Evolutionary conservation across 2,113 vertebrate genomes (phyloP), one percentile per base, ranked within the genome.

Genomic region (Oxyura jamaicensis): DNA sequence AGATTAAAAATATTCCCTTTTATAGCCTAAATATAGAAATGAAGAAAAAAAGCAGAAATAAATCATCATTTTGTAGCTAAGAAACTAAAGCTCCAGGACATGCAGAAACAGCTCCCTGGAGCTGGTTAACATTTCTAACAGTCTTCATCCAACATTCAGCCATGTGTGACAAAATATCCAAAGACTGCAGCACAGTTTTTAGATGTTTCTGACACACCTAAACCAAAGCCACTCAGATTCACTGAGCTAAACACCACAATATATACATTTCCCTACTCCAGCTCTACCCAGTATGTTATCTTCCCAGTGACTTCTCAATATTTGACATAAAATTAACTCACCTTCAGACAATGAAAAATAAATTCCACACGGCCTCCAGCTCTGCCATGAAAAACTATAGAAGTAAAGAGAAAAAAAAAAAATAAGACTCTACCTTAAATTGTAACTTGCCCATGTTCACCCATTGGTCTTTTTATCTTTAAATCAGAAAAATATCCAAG

Each of bases 391-490:
- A 33, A 63, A 91, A 72, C n/a, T 11, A 58, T 8, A 19, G 26
- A 35, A 66, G 11, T 48, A 48, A 19, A 48, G 42, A 31, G 53
- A 83, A 83, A 44, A 21, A 21, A 36, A 71, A 35, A 29, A 29
- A 53, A 79, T 29, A 83, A 13, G 33, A 5, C 31, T 68, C n/a
- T 74, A 25, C 20, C 36, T 81, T 89, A 52, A 82, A 58, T 71
- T 3, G 42, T 48, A 75, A 2, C 23, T 56, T 26, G 19, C 33
- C 10, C 8, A 11, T 11, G 5, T 63, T 79, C 28, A 11, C 41
- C 26, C 42, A n/a, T 36, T 2, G 0, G 11, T 46, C 18, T 35
- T 65, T 55, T 1, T 1, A 19, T 31, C n/a, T 42, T 67, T 21
- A 66, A 58, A 84, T 26, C 73, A 78, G 20, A 25, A 66, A 52